Evolutionary conservation across 2,113 vertebrate genomes (phyloP).

Genomic region (Neolamprologus hecqui): DNA sequence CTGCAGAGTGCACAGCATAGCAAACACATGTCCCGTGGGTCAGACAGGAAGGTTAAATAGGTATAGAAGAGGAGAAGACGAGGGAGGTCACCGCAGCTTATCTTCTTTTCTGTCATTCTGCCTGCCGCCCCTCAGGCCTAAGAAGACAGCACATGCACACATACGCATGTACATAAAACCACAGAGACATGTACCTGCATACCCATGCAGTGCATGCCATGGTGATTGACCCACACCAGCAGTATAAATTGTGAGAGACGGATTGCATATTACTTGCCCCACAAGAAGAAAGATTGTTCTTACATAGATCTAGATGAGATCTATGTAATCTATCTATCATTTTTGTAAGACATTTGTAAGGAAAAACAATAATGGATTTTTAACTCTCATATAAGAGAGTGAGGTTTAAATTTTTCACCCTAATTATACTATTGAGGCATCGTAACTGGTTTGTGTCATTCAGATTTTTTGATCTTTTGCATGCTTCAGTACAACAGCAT

Average conservation of each 20-base stretch:
- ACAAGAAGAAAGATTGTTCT: neutral
- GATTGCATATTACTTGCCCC: neutral
- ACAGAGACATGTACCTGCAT: neutral
- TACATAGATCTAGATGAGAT: neutral
- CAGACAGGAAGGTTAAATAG: slow-evolving; percentile 45
- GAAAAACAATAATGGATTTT: neutral
- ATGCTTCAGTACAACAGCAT: neutral
- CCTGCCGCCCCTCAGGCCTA: slow-evolving; percentile 23
- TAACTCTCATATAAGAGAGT: neutral
- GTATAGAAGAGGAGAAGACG: slow-evolving; percentile 14
- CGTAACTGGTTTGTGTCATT: neutral
- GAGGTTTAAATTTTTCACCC: neutral
- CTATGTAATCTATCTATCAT: neutral
- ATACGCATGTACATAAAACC: neutral
- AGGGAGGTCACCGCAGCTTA: slow-evolving; percentile 48
- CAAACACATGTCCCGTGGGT: slow-evolving; percentile 15
- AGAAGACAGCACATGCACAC: neutral
- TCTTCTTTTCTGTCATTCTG: slow-evolving; percentile 33
- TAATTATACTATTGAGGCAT: neutral
- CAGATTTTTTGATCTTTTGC: neutral
- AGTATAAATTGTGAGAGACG: neutral
- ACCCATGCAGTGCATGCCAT: neutral
- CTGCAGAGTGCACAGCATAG: neutral
- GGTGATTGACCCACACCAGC: neutral
- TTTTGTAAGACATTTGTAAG: neutral